Conservation (phyloP, 2,888 invertebrate genomes). For the Andrena bicolor region DNA sequence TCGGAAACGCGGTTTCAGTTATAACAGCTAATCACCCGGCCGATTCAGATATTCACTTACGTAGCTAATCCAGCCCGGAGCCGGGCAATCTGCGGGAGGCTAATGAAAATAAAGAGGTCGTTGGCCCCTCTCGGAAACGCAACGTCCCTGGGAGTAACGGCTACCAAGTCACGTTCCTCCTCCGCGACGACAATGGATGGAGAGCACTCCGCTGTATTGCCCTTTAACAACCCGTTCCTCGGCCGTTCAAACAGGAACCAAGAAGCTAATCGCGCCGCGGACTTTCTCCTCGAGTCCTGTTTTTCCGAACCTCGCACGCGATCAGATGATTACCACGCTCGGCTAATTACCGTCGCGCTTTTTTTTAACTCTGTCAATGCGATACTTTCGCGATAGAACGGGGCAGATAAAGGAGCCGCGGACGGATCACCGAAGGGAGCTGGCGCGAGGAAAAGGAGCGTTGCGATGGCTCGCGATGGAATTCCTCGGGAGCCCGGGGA, state of each 20-base stretch:
- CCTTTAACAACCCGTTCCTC: slow-evolving; percentile 56
- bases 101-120: slow-evolving; percentile 64
- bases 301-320: slow-evolving; percentile 33
- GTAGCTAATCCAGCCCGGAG: slow-evolving; percentile 49
- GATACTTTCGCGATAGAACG: slow-evolving; percentile 2
- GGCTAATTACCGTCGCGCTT: neutral
- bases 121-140: slow-evolving; percentile 61
- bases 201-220: slow-evolving; percentile 58
- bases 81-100: slow-evolving; percentile 46
- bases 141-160: slow-evolving; percentile 43
- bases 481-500: slow-evolving; percentile 17
- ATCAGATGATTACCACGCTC: slow-evolving; percentile 2
- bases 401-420: neutral
- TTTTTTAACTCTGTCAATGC: neutral
- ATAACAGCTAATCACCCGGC: slow-evolving; percentile 43
- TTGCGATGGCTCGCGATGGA: neutral
- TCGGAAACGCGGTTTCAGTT: slow-evolving; percentile 14
- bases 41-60: slow-evolving; percentile 56
- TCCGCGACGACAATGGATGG: slow-evolving; percentile 51
- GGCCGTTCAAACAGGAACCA: slow-evolving; percentile 6
- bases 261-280: slow-evolving; percentile 16
- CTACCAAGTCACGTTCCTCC: slow-evolving; percentile 58
- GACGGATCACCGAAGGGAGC: neutral
- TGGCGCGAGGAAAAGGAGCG: neutral
- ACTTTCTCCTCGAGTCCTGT: slow-evolving; percentile 49